Evolutionary conservation across 2,113 vertebrate genomes (phyloP).

Genomic region (Gasterosteus nipponicus): DNA sequence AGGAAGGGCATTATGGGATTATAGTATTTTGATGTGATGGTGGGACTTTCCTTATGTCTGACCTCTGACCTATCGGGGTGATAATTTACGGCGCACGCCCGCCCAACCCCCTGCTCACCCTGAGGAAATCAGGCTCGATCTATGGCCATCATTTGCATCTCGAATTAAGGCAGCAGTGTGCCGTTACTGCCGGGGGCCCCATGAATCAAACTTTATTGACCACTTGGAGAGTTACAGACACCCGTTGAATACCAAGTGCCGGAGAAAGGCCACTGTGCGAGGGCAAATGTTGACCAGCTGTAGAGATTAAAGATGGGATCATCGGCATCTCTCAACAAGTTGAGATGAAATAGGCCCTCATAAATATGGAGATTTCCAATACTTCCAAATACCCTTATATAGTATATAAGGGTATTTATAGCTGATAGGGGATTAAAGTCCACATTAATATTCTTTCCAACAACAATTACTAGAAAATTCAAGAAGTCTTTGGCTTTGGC

Average conservation of each 20-base stretch:
- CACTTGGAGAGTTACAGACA: conserved; percentile 71
- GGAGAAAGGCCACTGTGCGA: conserved; percentile 53
- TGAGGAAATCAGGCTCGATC: conserved; percentile 76
- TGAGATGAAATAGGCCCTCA: conserved; percentile 60
- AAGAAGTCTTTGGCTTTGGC: background rate
- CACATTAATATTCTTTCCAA: conserved; percentile 29
- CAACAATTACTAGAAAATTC: conserved; percentile 30
- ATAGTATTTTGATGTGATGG: conserved; percentile 68
- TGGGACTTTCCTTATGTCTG: conserved; percentile 49
- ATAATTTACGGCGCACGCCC: conserved; percentile 53
- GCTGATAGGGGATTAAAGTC: conserved; percentile 29
- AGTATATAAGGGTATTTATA: conserved; percentile 39
- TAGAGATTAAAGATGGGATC: conserved; percentile 47
- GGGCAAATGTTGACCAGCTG: conserved; percentile 34
- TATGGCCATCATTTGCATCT: conserved; percentile 75
- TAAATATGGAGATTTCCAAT: conserved; percentile 63
- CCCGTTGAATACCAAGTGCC: conserved; percentile 68
- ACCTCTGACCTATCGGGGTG: conserved; percentile 69
- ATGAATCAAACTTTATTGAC: conserved; percentile 80
- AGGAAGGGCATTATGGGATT: conserved; percentile 52
- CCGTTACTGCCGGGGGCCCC: conserved; percentile 51
- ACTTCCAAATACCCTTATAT: background rate
- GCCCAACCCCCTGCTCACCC: conserved; percentile 52
- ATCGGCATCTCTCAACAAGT: conserved; percentile 12
- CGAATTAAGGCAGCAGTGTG: conserved; percentile 70